phyloP scores from a whole-genome alignment of 2,888 invertebrate species.

The Eupithecia inturbata region DNA sequence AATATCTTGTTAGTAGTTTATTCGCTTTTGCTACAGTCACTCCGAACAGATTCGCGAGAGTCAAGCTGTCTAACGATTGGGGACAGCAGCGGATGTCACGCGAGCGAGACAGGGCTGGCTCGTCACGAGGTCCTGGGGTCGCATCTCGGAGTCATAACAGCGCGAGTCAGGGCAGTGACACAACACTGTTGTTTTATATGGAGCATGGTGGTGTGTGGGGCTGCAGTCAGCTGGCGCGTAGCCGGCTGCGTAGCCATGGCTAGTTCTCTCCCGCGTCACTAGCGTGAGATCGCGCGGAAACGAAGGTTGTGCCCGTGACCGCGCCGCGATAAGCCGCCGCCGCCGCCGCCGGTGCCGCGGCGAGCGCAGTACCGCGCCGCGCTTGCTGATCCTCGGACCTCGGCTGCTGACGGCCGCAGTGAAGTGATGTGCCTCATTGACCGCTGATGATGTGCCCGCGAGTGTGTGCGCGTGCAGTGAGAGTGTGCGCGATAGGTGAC shows the following conservation, averaged over 20 bases:
- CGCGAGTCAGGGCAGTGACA: slow-evolving; percentile 34
- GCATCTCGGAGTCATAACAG: slow-evolving; percentile 37
- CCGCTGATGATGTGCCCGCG: slow-evolving; percentile 72
- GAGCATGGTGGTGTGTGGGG: slow-evolving; percentile 46
- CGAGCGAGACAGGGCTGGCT: slow-evolving; percentile 58
- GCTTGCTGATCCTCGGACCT: slow-evolving; percentile 76
- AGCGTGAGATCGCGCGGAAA: slow-evolving; percentile 72
- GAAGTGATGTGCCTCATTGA: slow-evolving; percentile 71
- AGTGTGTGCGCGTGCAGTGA: slow-evolving; percentile 74
- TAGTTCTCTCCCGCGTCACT: slow-evolving; percentile 31
- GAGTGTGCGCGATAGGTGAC: slow-evolving; percentile 67
- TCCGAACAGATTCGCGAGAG: slow-evolving; percentile 70
- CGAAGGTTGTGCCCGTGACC: slow-evolving; percentile 83
- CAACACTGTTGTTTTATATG: slow-evolving; percentile 25
- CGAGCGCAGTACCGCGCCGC: slow-evolving; percentile 75
- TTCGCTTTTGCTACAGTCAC: slow-evolving; percentile 63
- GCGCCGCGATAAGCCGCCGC: slow-evolving; percentile 63
- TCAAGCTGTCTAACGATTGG: slow-evolving; percentile 73
- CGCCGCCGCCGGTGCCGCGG: slow-evolving; percentile 56
- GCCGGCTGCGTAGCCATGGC: slow-evolving; percentile 31
- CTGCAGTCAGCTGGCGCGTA: slow-evolving; percentile 38
- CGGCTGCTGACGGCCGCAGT: slow-evolving; percentile 54
- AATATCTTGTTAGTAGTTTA: slow-evolving; percentile 65
- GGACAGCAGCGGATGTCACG: slow-evolving; percentile 74
- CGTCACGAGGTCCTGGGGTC: slow-evolving; percentile 31